Base-by-base conservation (phyloP, 2,113 vertebrate genomes). In the Poecilia latipinna region DNA sequence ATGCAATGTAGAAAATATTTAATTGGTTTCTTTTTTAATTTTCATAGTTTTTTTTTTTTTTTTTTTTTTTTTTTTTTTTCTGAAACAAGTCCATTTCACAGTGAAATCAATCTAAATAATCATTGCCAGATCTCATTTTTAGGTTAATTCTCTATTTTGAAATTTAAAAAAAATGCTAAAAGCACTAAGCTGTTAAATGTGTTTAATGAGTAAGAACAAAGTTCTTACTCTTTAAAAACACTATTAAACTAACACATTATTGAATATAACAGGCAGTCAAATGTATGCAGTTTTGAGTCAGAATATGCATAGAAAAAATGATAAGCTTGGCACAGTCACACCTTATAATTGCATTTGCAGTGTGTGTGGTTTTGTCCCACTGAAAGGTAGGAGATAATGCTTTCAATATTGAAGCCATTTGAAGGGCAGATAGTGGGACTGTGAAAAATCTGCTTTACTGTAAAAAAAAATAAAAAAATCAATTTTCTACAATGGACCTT, bases 341-440 rank as follows among this genome's bases (percentile, higher is more conserved):
- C 33, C 67, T 31, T 54, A 28, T 70, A 61, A 70, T 61, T 39
- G 54, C 54, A 70, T 61, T 70, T 70, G 51, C 68, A 60, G 32
- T 17, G 12, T 37, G 24, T 39, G 33, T n/a, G n/a, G 17, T 70
- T 70, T 42, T 28, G 60, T 29, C 60, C 29, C 70, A 24, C 11
- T 1, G 60, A 44, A 8, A 44, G 28, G 37, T 48, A 11, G 62
- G 70, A 63, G 61, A 72, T 72, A 22, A 32, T 48, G 42, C 42
- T 63, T 44, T n/a, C 26, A 19, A 44, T 48, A 63, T 64, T 72
- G 44, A 63, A 63, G 61, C 70, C 32, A 48, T 63, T 64, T 72
- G 61, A 72, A 72, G 26, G 70, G 28, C 26, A 62, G 70, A 72
- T 61, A 60, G 68, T 15, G 32, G 22, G 12, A 39, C 35, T 65